Base-by-base conservation (phyloP, 2,797 vertebrate species). In the Arrhamphus sclerolepis region DNA sequence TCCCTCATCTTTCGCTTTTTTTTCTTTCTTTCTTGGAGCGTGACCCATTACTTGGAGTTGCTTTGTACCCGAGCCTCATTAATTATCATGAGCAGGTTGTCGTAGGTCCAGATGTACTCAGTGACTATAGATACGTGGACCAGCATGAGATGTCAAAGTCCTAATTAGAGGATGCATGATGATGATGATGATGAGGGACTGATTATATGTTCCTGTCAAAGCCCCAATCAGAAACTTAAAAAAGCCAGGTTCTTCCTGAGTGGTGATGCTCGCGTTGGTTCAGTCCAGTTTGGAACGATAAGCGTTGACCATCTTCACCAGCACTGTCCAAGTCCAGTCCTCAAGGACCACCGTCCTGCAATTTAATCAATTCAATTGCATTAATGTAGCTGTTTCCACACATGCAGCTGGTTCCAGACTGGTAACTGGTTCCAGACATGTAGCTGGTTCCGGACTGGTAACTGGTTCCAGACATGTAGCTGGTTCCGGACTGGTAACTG, bases 161-260 rank as follows among this genome's bases (percentile, higher is more conserved):
- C 75, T 89, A 89, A 87, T 90, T 82, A 82, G 86, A 71, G 62
- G 58, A 84, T 88, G 67, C 66, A 86, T 89, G 73, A 87, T 24
- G 13, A 34, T 78, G 80, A 86, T 66, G 66, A 64, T 54, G 41
- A 47, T 71, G 44, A 48, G 56, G 58, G n/a, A n/a, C n/a, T 17
- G 56, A 24, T 79, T 42, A 8, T 77, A 80, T 62, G 68, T 80
- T 77, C 66, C 61, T 82, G 74, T 85, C 67, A 63, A 39, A 66
- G 56, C 51, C 18, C 47, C 38, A 41, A 4, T 10, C 31, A 40
- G 62, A 53, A 46, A 49, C 34, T 20, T 22, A 56, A 49, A 34
- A 19, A 5, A 29, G 41, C 7, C 9, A 13, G 8, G 8, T 6
- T 14, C 28, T 13, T 10, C 7, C 9, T 34, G 31, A 34, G 9